Evolutionary conservation across 2,888 invertebrate species (phyloP).

Genomic region (Helleia helle): DNA sequence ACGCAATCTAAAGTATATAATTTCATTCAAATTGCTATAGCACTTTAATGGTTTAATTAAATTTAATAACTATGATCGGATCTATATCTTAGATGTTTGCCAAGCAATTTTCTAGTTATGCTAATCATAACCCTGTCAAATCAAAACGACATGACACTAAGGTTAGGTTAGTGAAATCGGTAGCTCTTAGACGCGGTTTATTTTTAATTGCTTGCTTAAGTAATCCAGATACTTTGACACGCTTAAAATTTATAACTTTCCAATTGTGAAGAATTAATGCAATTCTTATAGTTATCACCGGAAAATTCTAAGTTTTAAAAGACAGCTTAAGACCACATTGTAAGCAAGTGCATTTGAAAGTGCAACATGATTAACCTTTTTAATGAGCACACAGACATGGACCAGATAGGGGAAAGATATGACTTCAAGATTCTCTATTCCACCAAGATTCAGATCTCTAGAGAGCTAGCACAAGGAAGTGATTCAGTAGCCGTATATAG

Average conservation of each 20-base stretch:
- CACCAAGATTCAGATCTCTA: not conserved
- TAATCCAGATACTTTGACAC: not conserved
- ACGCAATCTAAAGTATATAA: constrained; percentile 1
- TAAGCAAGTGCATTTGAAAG: too few relatives aligned
- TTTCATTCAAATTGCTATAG: not conserved
- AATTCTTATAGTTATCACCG: too few relatives aligned
- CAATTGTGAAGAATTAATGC: too few relatives aligned
- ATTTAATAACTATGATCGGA: constrained; percentile 2
- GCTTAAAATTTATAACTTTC: too few relatives aligned
- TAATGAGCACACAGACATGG: too few relatives aligned
- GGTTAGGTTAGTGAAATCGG: not conserved
- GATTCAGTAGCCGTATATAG: not conserved
- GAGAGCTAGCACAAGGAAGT: not conserved
- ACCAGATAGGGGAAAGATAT: too few relatives aligned
- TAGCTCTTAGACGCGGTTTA: not conserved
- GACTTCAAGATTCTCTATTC: too few relatives aligned
- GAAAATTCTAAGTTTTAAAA: too few relatives aligned
- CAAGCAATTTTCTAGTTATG: constrained; percentile 3
- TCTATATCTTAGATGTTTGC: not conserved
- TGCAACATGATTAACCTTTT: too few relatives aligned
- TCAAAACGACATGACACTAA: not conserved
- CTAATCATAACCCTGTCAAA: not conserved
- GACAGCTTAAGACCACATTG: too few relatives aligned
- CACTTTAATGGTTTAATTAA: not conserved
- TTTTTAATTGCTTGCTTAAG: not conserved